Evolutionary conservation across 1,140 invertebrate species (phyloP).

Genomic region (Leptinotarsa defecta): DNA sequence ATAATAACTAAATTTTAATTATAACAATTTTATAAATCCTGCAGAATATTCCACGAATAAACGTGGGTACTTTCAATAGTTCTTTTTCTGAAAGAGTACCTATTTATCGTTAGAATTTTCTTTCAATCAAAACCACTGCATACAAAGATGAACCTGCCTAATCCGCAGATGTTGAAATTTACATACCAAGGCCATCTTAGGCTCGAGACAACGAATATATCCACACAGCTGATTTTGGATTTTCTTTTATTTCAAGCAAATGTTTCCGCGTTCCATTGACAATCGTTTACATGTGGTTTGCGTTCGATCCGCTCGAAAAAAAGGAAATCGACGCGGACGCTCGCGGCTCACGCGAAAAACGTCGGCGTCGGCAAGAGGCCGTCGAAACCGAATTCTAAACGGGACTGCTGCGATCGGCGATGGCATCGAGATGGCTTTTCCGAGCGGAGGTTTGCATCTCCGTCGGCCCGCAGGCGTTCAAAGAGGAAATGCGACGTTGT

Average conservation of each 20-base stretch:
- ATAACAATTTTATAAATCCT: too few species aligned
- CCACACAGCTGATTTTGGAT: background rate
- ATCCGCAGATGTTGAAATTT: background rate
- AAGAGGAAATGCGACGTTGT: background rate
- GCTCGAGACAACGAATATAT: background rate
- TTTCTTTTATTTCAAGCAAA: background rate
- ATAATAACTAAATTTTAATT: too few species aligned
- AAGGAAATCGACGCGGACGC: background rate
- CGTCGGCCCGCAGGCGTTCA: background rate
- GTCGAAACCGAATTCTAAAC: background rate
- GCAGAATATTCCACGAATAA: too few species aligned
- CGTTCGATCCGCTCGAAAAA: background rate
- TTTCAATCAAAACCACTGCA: too few species aligned
- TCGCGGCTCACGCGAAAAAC: background rate
- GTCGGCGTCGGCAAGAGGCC: background rate
- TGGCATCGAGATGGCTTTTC: background rate
- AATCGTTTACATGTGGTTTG: background rate
- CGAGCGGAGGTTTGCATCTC: background rate
- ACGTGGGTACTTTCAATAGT: too few species aligned
- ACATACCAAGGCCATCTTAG: background rate
- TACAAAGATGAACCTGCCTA: too few species aligned
- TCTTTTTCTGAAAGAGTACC: too few species aligned
- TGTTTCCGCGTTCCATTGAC: background rate
- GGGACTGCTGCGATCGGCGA: background rate
- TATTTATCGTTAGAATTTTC: too few species aligned